Percentiles rank a stretch among this genome's conserved stretches.
Evolutionary conservation across 2,888 invertebrate genomes (phyloP).

Genomic region (Dolichomitus sp.): DNA sequence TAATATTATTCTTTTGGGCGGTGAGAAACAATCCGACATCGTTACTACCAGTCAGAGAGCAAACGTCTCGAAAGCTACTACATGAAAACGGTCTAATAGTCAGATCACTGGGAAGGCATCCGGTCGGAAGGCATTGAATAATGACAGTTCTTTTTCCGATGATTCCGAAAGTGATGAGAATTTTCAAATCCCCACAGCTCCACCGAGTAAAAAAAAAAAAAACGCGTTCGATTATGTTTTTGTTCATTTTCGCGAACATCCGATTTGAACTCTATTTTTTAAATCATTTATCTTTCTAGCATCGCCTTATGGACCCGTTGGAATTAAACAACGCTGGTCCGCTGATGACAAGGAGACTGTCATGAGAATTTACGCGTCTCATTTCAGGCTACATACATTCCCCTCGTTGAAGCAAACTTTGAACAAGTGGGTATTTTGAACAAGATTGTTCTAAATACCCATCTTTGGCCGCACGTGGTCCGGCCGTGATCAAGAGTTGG

Average conservation of each 20-base stretch:
- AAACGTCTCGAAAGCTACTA: neutral
- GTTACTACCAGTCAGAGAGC: neutral
- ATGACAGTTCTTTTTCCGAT: neutral
- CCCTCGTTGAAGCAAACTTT: constrained; percentile 13
- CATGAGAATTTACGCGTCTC: neutral
- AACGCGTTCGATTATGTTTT: neutral
- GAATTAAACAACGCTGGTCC: constrained; percentile 24
- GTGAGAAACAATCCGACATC: neutral
- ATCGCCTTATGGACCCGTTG: constrained; percentile 3
- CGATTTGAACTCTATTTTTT: neutral
- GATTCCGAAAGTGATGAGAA: neutral
- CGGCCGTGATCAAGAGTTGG: constrained; percentile 23
- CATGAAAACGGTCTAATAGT: neutral
- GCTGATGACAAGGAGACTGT: constrained; percentile 28
- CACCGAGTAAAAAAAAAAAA: neutral
- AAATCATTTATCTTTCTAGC: neutral
- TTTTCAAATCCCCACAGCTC: neutral
- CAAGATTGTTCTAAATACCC: constrained; percentile 6
- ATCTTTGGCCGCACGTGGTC: constrained; percentile 7
- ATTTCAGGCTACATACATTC: neutral
- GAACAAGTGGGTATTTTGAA: too few relatives aligned
- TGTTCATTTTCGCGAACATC: neutral
- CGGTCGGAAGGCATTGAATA: neutral
- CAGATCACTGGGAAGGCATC: neutral
- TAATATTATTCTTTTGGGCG: neutral